Base-by-base conservation (phyloP, 2,888 invertebrate species). In the Epistrophe grossulariae region DNA sequence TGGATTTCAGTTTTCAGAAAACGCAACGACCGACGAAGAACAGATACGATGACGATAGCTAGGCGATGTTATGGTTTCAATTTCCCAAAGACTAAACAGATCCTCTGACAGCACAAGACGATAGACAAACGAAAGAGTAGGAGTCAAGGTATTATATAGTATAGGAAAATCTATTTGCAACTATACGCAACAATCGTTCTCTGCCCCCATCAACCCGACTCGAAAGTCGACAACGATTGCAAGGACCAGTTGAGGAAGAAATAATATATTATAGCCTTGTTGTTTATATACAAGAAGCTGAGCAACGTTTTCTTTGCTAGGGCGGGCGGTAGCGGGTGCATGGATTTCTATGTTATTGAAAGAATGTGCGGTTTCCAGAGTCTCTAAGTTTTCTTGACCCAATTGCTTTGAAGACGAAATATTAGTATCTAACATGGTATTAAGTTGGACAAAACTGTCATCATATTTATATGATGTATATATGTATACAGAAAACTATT, bases 31-130 rank as follows among this genome's bases (percentile, higher is more conserved):
- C 43, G 71, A 79, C 79, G 64, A 74, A 52, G 50, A 82, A 70
- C 81, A 79, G 74, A 87, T 74, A 78, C 70, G 73, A 74, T 71
- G 70, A 62, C 70, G 73, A 55, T 35, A 48, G 60, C 60, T 57
- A 70, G 62, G 74, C 70, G 57, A 71, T 78, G 79, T 87, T 87
- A 83, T 83, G 83, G 83, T 83, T 79, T 79, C 83, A 87, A 83
- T 87, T 83, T 83, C 83, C 60, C 28, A 19, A 79, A 72, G 50
- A 71, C 70, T 66, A 66, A 74, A 79, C 71, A 79, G 82, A 87
- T 87, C 59, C 71, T 64, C 78, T 43, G 82, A 55, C 70, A 55
- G 28, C 40, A 70, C 70, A 19, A 60, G 78, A 64, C 31, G 62
- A 45, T 60, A 43, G 31, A 59, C 48, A 59, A 35, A 35, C 31